Conservation (phyloP, 2,113 vertebrate genomes). For the Calypte anna region DNA sequence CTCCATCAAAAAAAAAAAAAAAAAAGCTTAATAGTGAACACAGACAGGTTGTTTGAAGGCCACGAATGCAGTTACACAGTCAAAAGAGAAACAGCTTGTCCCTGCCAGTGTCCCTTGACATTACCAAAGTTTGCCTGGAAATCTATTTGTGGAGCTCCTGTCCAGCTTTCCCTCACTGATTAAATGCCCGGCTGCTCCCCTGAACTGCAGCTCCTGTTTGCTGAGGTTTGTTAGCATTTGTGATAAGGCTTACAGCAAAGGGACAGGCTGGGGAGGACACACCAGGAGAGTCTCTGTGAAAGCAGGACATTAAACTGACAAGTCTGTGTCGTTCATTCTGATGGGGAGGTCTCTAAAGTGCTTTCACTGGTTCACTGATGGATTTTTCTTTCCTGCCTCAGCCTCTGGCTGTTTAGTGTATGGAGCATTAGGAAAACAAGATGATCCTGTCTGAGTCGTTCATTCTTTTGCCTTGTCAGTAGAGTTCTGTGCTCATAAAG, state of each 20-base stretch:
- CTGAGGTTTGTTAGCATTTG: not conserved
- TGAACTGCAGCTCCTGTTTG: not conserved
- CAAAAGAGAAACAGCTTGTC: not conserved
- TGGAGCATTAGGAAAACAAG: not conserved
- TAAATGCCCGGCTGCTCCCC: not conserved
- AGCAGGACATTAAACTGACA: not conserved
- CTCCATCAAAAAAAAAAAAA: not conserved
- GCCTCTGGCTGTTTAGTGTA: not conserved
- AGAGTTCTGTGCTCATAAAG: not conserved
- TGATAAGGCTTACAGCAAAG: not conserved
- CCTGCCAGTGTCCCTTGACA: not conserved
- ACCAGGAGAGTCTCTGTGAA: not conserved
- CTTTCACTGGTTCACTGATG: not conserved
- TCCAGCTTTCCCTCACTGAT: not conserved
- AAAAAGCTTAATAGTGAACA: not conserved
- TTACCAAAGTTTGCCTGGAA: not conserved
- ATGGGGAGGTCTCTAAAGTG: not conserved
- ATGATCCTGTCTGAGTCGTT: not conserved
- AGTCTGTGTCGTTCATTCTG: not conserved
- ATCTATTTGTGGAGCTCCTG: not conserved
- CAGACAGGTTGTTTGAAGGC: not conserved
- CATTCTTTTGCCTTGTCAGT: not conserved
- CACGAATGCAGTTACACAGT: not conserved
- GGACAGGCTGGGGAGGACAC: rapidly evolving
- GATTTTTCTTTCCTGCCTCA: not conserved